Base-by-base conservation (phyloP, 2,113 vertebrate species). In the Thomomys bottae region DNA sequence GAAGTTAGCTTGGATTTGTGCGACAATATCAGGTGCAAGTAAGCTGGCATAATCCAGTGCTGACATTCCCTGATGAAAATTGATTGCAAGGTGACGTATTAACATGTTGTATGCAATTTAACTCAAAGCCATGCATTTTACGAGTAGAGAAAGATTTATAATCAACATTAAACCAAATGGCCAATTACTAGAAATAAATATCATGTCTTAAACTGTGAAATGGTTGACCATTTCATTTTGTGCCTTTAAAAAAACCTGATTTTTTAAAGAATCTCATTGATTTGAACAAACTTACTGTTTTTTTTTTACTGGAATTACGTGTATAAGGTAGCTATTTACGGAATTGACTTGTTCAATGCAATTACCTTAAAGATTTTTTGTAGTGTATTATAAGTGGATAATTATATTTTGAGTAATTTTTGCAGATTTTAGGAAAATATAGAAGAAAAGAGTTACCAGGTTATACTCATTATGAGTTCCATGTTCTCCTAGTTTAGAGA, bases 11-110 rank as follows among this genome's bases (percentile, higher is more conserved):
- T 57, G 78, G 64, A 78, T 93, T 94, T 95, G 89, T 57, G 87
- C 94, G 64, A 94, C 84, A 42, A 73, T 45, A 80, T 63, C 68
- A 87, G 59, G 77, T 78, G 45, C 68, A 81, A 71, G 66, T 82
- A 89, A 91, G 84, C 81, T 94, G 84, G 94, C 68, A 94, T 87
- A 95, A 95, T 94, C 92, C 80, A 76, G 72, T 81, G 54, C 64
- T 93, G 86, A 96, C n/a, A 75, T 83, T 92, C 45, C 91, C 73
- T 94, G 87, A 92, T 95, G 68, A 94, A 94, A 94, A 93, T 75
- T 87, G 81, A 93, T 87, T 90, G 5, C 61, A 84, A 92, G 89
- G 87, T 91, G 89, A 45, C 87, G 36, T 87, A 81, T 90, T 86
- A 80, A 88, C 68, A 94, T 90, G 92, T 17, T 88, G 21, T 77